phyloP scores from a whole-genome alignment of 2,113 vertebrate genomes.

The Poecilia latipinna region DNA sequence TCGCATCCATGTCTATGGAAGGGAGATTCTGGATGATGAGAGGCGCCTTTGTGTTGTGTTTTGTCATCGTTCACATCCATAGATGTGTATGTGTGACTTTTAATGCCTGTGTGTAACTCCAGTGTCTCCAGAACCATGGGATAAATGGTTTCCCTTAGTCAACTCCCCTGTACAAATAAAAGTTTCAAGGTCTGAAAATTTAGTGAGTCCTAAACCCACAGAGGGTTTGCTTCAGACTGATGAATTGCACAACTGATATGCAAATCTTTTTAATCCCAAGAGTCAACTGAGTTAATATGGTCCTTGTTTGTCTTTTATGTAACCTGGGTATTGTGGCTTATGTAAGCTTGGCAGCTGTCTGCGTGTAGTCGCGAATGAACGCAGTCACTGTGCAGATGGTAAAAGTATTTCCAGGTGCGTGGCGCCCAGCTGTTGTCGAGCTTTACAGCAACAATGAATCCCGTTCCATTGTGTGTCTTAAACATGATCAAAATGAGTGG shows the following conservation, averaged over 20 bases:
- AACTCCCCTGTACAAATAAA: slow-evolving; percentile 19
- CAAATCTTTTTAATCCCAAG: slow-evolving; percentile 56
- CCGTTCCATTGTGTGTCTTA: slow-evolving; percentile 10
- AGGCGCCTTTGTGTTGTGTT: not conserved
- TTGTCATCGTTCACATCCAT: not conserved
- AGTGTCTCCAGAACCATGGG: not conserved
- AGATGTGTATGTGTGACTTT: not conserved
- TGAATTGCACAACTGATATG: slow-evolving; percentile 51
- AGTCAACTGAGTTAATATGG: slow-evolving; percentile 46
- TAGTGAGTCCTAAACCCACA: slow-evolving; percentile 15
- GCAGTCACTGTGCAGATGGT: slow-evolving; percentile 46
- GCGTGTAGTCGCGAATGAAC: slow-evolving; percentile 39
- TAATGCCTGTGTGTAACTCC: slow-evolving; percentile 1
- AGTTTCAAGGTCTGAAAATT: slow-evolving; percentile 37
- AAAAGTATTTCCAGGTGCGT: slow-evolving; percentile 44
- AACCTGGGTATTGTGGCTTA: slow-evolving; percentile 61
- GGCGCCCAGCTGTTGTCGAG: slow-evolving; percentile 32
- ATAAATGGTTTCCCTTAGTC: not conserved
- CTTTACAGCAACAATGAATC: slow-evolving; percentile 1
- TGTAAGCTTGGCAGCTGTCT: slow-evolving; percentile 43
- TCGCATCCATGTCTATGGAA: not conserved
- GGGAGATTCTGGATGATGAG: not conserved
- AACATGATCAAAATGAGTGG: slow-evolving; percentile 13
- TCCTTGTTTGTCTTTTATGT: slow-evolving; percentile 54
- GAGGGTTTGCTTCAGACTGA: slow-evolving; percentile 8